Evolutionary conservation across 2,888 invertebrate genomes (phyloP).

Genomic region (Cosmopolites sordidus): DNA sequence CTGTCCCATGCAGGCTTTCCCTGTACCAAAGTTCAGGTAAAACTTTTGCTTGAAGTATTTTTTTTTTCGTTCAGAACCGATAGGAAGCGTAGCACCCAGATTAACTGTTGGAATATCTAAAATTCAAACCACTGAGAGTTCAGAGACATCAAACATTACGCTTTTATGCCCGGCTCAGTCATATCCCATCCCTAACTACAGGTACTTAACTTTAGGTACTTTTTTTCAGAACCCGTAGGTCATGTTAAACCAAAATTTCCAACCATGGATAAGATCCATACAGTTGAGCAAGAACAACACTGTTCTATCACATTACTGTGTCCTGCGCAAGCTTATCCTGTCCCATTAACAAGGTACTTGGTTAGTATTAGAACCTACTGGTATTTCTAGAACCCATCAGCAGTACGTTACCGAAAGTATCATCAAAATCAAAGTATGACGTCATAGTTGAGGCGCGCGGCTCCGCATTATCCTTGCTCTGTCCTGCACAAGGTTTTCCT

Average conservation of each 20-base stretch:
- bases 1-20: constrained; percentile 50
- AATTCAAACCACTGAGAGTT: constrained; percentile 37
- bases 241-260: constrained; percentile 61
- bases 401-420: constrained; percentile 52
- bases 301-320: constrained; percentile 57
- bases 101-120: constrained; percentile 35
- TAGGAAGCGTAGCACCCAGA: constrained; percentile 54
- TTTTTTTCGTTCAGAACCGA: constrained; percentile 49
- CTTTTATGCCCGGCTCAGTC: constrained; percentile 60
- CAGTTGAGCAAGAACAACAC: constrained; percentile 53
- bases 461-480: constrained; percentile 46
- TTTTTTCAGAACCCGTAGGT: constrained; percentile 54
- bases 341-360: constrained; percentile 21
- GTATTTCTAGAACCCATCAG: constrained; percentile 54
- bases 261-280: constrained; percentile 61
- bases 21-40: constrained; percentile 27
- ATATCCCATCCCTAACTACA: constrained; percentile 68
- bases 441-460: constrained; percentile 37
- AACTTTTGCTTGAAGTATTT: not conserved
- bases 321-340: constrained; percentile 47
- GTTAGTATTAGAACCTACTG: constrained; percentile 68
- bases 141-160: constrained; percentile 43
- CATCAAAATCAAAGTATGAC: constrained; percentile 44
- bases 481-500: constrained; percentile 59
- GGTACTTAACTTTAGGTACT: constrained; percentile 50